Evolutionary conservation across 2,113 vertebrate species (phyloP).

Genomic region (Ariopsis seemanni): DNA sequence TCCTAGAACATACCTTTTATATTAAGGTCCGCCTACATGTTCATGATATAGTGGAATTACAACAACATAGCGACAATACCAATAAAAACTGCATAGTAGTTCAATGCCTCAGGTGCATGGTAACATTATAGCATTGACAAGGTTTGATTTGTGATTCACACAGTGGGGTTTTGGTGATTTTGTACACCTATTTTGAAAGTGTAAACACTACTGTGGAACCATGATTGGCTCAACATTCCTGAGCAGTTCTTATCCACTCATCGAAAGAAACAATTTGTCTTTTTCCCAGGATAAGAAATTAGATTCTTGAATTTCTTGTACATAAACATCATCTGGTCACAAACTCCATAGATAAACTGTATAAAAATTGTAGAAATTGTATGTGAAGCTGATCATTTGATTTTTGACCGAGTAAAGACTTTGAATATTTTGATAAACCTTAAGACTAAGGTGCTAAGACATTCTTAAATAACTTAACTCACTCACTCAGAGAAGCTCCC

Average conservation of each 20-base stretch:
- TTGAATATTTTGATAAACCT: constrained; percentile 52
- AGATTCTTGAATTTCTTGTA: constrained; percentile 37
- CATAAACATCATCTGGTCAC: constrained; percentile 46
- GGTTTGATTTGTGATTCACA: constrained; percentile 54
- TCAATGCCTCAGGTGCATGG: constrained; percentile 67
- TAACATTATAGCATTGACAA: constrained; percentile 53
- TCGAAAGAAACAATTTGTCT: constrained; percentile 54
- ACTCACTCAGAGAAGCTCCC: constrained; percentile 2
- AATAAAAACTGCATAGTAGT: constrained; percentile 59
- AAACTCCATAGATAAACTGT: constrained; percentile 50
- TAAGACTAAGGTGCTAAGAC: constrained; percentile 53
- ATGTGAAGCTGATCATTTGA: constrained; percentile 12
- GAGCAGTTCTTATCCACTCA: constrained; percentile 67
- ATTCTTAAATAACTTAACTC: constrained; percentile 42
- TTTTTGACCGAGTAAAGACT: constrained; percentile 43
- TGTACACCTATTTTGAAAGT: constrained; percentile 70
- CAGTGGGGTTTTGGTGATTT: constrained; percentile 67
- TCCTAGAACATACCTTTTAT: not conserved
- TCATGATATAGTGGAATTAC: constrained; percentile 57
- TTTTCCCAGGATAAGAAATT: constrained; percentile 54
- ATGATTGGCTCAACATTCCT: constrained; percentile 68
- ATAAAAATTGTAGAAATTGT: constrained; percentile 49
- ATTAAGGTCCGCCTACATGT: constrained; percentile 11
- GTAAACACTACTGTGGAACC: constrained; percentile 71
- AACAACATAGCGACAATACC: constrained; percentile 23